Evolutionary conservation across 2,888 invertebrate species (phyloP).

Genomic region (Lasiommata megera): DNA sequence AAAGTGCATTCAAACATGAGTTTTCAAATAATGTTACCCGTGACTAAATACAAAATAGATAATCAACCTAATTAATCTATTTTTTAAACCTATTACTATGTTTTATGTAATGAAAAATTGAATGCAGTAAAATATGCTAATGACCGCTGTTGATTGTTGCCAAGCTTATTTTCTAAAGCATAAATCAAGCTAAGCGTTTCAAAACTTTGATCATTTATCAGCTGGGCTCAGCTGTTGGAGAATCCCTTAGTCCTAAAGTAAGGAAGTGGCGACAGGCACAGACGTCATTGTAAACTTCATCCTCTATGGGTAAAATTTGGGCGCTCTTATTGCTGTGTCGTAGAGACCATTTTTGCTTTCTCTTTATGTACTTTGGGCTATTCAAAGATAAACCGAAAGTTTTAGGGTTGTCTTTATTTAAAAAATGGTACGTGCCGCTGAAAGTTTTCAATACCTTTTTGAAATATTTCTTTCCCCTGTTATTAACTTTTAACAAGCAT

Average conservation of each 20-base stretch:
- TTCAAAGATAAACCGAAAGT: constrained; percentile 20
- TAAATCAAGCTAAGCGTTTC: constrained; percentile 47
- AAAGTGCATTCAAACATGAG: too few relatives aligned
- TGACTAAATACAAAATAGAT: too few relatives aligned
- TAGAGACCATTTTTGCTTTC: constrained; percentile 16
- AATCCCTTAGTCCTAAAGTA: constrained; percentile 42
- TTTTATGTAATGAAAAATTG: neutral
- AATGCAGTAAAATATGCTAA: constrained; percentile 9
- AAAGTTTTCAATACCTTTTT: neutral
- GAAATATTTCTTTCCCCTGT: too few relatives aligned
- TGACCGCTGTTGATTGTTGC: constrained; percentile 37
- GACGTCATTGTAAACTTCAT: constrained; percentile 25
- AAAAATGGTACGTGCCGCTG: neutral
- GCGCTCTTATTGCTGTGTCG: constrained; percentile 4
- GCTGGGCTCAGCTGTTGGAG: constrained; percentile 62
- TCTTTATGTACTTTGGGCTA: constrained; percentile 8
- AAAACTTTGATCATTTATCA: constrained; percentile 58
- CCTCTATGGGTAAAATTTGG: neutral
- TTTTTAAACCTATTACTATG: too few relatives aligned
- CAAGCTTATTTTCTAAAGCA: constrained; percentile 39
- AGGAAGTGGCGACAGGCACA: constrained; percentile 38
- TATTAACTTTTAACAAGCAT: too few relatives aligned
- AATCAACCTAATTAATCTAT: too few relatives aligned
- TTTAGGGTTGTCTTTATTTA: constrained; percentile 19
- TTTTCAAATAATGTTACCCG: too few relatives aligned